A percentile compares a stretch with the other conserved stretches of the same genome.
phyloP scores from a whole-genome alignment of 2,113 vertebrate species.

The Oreocharis arfaki region DNA sequence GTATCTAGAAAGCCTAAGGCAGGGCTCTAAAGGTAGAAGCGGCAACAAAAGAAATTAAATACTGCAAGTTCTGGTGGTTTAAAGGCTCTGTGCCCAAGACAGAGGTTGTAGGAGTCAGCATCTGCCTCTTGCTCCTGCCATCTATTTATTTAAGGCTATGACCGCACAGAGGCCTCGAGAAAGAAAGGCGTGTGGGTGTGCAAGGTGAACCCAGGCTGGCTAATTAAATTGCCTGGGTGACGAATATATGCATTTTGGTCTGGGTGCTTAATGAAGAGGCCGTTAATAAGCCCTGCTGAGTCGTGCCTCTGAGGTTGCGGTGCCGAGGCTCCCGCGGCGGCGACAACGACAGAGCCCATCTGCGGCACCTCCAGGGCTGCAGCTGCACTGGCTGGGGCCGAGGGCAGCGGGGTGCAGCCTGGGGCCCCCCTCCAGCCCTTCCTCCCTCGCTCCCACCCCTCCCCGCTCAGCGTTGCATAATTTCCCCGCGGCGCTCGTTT shows the following conservation, averaged over 20 bases:
- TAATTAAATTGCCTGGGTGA: slow-evolving; percentile 26
- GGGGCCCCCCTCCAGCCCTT: background rate
- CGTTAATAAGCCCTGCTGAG: background rate
- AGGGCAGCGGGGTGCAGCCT: background rate
- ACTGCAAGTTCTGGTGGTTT: background rate
- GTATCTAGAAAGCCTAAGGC: slow-evolving; percentile 47
- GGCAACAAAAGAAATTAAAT: slow-evolving; percentile 48
- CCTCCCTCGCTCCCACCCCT: background rate
- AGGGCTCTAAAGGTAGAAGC: slow-evolving; percentile 18
- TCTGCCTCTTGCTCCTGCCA: background rate
- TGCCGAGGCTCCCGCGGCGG: background rate
- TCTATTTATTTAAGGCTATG: slow-evolving; percentile 6
- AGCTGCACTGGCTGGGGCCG: background rate
- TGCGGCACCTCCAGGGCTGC: background rate
- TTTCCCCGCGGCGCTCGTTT: slow-evolving; percentile 17
- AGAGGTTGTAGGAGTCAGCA: background rate
- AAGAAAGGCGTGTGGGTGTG: slow-evolving; percentile 8
- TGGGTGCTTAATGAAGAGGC: background rate
- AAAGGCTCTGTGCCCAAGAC: background rate
- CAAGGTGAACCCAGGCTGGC: background rate
- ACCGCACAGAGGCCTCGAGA: background rate
- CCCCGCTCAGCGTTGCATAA: background rate
- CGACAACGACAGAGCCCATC: background rate
- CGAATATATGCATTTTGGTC: background rate
- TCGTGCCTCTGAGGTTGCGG: fast-evolving